Evolutionary conservation across 2,113 vertebrate genomes (phyloP).

Genomic region (Chrysemys picta): DNA sequence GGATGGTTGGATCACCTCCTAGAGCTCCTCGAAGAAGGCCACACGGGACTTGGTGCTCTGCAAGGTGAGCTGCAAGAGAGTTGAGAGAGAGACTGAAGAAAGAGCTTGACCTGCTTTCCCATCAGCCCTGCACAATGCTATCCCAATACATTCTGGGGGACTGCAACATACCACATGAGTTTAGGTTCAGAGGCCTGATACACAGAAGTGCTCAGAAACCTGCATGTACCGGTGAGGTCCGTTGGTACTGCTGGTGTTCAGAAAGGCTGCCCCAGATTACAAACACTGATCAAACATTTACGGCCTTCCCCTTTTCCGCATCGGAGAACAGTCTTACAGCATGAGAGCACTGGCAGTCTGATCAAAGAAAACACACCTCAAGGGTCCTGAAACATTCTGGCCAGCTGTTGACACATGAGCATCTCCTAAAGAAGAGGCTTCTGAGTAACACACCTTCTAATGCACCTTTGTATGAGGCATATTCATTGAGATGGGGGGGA

Average conservation of each 20-base stretch:
- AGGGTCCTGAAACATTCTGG: neutral
- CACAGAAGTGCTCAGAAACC: neutral
- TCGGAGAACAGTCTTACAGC: neutral
- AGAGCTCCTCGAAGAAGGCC: constrained; percentile 97
- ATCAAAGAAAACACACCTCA: neutral
- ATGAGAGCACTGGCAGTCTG: neutral
- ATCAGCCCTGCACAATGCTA: rapidly evolving
- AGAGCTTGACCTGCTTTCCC: neutral
- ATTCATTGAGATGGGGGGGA: neutral
- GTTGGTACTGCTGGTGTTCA: neutral
- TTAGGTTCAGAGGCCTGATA: neutral
- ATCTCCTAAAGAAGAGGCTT: neutral
- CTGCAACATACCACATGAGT: neutral
- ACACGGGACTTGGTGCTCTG: constrained; percentile 96
- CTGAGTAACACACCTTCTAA: neutral
- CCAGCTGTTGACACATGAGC: neutral
- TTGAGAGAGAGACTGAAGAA: constrained; percentile 39
- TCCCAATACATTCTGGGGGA: neutral
- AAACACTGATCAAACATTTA: neutral
- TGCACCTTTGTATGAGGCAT: neutral
- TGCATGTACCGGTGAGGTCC: neutral
- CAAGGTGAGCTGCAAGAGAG: constrained; percentile 90
- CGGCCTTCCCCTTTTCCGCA: neutral
- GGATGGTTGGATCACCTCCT: constrained; percentile 25
- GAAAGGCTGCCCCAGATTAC: neutral